Base-by-base conservation (phyloP, 2,113 vertebrate species). In the Myotis yumanensis region DNA sequence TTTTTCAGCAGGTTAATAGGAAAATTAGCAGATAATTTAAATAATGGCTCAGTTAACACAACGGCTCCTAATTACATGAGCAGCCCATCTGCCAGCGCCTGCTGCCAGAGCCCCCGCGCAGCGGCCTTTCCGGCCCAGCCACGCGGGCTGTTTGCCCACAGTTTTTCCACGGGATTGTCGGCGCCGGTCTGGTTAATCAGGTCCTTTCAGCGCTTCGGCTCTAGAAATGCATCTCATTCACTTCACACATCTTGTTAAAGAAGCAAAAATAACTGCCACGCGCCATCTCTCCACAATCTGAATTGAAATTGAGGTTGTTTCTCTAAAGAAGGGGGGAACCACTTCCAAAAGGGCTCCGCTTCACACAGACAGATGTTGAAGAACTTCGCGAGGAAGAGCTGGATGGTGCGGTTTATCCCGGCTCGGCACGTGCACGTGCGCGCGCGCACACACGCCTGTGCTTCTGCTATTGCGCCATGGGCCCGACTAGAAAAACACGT, bases 11-110 rank as follows among this genome's bases (percentile, higher is more conserved):
- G 97, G 98, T 99, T 99, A 99, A 99, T 97, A 98, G 97, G 95
- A 98, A 99, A 99, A 99, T 99, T 98, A 99, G 98, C 96, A 98
- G 98, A 98, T 99, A 98, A 98, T 99, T 99, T 99, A 98, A 99
- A 99, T 98, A 98, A 97, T 93, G 98, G 97, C 98, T 99, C 98
- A 98, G 99, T 99, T 99, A 99, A 98, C 98, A 98, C 98, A 95
- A 97, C 18, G 91, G 98, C 98, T 98, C 97, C 98, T 99, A 99
- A 99, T 99, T 98, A 99, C 98, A 98, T 98, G 97, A 98, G 98
- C 97, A 98, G 95, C 98, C 98, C 98, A 98, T 98, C 98, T 98
- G 97, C 97, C 94, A 95, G 97, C 82, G 95, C 73, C 96, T 91
- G 97, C 96, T 96, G 10, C 97, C 93, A 94, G 93, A 88, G 85